Base-by-base conservation (phyloP, 2,113 vertebrate species). In the Rhineura floridana region DNA sequence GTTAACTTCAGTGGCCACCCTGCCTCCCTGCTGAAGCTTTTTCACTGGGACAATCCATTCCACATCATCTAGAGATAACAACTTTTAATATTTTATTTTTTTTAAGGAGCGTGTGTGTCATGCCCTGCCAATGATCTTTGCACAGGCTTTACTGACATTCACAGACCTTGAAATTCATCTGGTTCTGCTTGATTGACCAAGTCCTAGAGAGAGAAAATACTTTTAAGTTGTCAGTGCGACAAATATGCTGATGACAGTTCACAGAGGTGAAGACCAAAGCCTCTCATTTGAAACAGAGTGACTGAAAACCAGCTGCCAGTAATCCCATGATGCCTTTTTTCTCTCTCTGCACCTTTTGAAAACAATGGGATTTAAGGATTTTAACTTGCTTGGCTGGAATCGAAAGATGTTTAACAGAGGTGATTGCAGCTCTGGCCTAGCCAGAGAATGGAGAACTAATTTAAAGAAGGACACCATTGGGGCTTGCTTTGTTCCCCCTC, bases 261-360 rank as follows among this genome's bases (percentile, higher is more conserved):
- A 0, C 1, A 44, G 42, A 25, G 55, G 85, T 89, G 90, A 70
- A 8, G 12, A 62, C 55, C 10, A 42, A 81, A 85, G 2, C 4
- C 73, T 0, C 62, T 92, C 90, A 83, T 93, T 83, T 94, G 90
- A 93, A 94, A 81, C 0, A 81, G 78, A 84, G 48, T 19, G 75
- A 15, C 80, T 80, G 44, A 63, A 6, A 88, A 59, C 19, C 72
- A 82, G 55, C 12, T 85, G 19, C 42, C 21, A 76, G 33, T 1
- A 82, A 77, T 13, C 42, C 3, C 23, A 59, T 50, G 0, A 15
- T 87, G 55, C 62, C 15, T 72, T 67, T 13, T 10, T 15, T 90
- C 93, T 92, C 3, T 0, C 39, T 4, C 0, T 33, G 12, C 11
- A 9, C 17, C 70, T 88, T 62, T 89, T 8, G 88, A 83, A 36